Conservation (phyloP, 92 coral and sea anemone species). For the Siderastrea siderea region DNA sequence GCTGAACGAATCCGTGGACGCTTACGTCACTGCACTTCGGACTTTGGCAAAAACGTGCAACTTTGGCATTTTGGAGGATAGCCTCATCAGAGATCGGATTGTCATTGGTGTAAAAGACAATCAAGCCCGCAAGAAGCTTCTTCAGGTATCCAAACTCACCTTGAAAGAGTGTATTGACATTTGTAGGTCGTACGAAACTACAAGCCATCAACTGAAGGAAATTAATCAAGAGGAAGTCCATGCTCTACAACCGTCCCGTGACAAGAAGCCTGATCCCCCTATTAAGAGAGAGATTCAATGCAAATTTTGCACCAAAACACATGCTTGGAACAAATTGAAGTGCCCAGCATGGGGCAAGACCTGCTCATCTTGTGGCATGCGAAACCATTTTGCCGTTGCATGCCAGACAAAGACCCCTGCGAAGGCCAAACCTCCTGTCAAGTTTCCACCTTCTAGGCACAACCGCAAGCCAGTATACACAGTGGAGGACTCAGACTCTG, state of each 20-base stretch:
- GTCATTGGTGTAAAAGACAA: constrained; percentile 64
- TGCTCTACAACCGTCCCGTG: background rate
- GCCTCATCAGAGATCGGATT: constrained; percentile 59
- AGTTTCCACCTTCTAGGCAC: background rate
- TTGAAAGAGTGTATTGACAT: constrained; percentile 65
- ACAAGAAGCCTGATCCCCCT: background rate
- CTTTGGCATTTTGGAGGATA: constrained; percentile 69
- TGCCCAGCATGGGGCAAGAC: constrained; percentile 69
- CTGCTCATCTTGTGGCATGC: constrained; percentile 49
- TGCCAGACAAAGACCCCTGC: constrained; percentile 23
- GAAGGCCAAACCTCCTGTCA: background rate
- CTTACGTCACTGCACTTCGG: constrained; percentile 74
- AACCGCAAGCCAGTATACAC: constrained; percentile 18
- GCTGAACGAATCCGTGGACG: constrained; percentile 74
- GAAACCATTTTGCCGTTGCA: constrained; percentile 62
- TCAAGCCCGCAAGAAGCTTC: constrained; percentile 60
- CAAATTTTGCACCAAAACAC: constrained; percentile 65
- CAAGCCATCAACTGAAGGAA: constrained; percentile 51
- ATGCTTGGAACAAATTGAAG: constrained; percentile 52
- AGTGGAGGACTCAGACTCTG: constrained; percentile 34
- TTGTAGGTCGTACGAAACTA: constrained; percentile 66
- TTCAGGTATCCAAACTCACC: constrained; percentile 63
- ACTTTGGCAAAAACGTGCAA: constrained; percentile 78
- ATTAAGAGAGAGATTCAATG: constrained; percentile 41
- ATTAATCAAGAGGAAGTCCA: constrained; percentile 45